These are phyloP conservation scores for Cyphomyrmex costatus DNA, from an alignment of 1,140 invertebrate genomes.

Conservation along the genomic window DNA sequence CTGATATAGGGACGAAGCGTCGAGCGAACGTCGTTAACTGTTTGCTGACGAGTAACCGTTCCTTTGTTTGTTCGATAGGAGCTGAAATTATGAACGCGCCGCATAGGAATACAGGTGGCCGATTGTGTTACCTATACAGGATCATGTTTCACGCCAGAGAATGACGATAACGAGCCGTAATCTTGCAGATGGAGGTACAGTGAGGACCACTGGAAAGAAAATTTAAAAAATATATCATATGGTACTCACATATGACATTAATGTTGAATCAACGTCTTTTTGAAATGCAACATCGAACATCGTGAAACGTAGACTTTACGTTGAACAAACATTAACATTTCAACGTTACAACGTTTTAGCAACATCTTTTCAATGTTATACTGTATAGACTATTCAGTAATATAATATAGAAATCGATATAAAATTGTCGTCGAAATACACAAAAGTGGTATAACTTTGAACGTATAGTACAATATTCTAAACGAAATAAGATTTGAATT, in stretches of 20 bases:
- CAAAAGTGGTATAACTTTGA: not conserved
- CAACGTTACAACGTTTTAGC: no score
- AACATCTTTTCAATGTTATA: no score
- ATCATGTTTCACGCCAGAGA: slow-evolving; percentile 8
- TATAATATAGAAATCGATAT: not conserved
- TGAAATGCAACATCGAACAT: no score
- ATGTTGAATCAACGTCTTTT: no score
- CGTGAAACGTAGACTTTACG: no score
- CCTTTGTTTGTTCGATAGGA: slow-evolving; percentile 80
- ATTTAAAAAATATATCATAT: no score
- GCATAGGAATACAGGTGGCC: slow-evolving; percentile 33
- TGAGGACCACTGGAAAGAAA: not conserved
- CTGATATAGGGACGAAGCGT: slow-evolving; percentile 12
- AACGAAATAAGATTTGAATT: no score
- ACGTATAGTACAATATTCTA: no score
- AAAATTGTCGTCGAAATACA: not conserved
- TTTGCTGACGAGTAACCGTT: slow-evolving; percentile 50
- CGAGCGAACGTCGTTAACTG: slow-evolving; percentile 41
- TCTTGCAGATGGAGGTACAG: slow-evolving; percentile 3
- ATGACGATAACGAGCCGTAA: not conserved
- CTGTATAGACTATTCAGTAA: not conserved
- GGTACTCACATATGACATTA: no score
- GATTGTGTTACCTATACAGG: slow-evolving; percentile 25
- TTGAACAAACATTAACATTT: no score
- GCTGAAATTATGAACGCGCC: slow-evolving; percentile 73